A percentile compares a stretch with the other conserved stretches of the same genome.
Conservation (phyloP, 2,113 vertebrate species). For the Heliornis fulica region DNA sequence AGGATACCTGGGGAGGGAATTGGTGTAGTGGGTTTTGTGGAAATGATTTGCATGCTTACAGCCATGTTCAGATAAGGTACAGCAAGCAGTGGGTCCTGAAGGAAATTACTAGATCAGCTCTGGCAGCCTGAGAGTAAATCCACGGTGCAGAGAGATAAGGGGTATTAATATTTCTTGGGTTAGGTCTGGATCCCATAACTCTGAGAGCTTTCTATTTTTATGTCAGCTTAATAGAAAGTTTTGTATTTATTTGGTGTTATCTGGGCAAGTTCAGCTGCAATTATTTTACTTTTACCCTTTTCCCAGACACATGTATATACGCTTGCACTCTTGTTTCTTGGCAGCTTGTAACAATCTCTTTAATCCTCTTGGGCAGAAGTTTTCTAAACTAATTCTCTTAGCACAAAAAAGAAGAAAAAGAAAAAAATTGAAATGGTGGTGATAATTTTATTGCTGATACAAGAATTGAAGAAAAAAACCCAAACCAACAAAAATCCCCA, state of each 20-base stretch:
- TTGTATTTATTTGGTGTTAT: constrained; percentile 32
- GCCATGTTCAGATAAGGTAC: background rate
- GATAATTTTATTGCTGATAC: background rate
- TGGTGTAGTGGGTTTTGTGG: background rate
- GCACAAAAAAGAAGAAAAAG: background rate
- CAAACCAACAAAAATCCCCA: too few relatives aligned
- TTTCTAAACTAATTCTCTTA: background rate
- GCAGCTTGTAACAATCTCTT: background rate
- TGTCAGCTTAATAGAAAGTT: constrained; percentile 14
- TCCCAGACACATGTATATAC: background rate
- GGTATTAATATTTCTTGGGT: background rate
- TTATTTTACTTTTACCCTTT: constrained; percentile 17
- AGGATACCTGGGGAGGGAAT: background rate
- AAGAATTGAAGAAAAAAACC: background rate
- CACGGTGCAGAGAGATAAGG: constrained; percentile 2
- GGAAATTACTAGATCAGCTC: background rate
- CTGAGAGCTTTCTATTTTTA: constrained; percentile 11
- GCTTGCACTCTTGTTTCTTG: background rate
- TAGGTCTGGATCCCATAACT: background rate
- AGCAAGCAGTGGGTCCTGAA: background rate
- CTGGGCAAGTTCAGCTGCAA: constrained; percentile 13
- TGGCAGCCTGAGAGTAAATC: constrained; percentile 24
- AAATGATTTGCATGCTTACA: background rate
- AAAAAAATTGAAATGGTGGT: background rate
- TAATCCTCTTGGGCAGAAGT: background rate